phyloP scores from a whole-genome alignment of 1,140 invertebrate genomes.

The Pteromalus puparum region DNA sequence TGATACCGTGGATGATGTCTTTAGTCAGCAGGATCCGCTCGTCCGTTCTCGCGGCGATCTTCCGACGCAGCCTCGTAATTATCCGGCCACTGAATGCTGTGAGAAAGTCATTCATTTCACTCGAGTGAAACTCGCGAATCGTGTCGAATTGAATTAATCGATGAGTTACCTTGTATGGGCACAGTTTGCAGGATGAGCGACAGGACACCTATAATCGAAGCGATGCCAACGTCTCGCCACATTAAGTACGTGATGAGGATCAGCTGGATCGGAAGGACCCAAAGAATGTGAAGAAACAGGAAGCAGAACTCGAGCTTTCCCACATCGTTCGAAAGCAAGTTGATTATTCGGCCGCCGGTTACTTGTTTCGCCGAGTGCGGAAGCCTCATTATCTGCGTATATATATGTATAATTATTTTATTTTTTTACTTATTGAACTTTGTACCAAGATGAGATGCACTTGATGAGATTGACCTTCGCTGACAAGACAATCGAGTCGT shows the following conservation, averaged over 20 bases:
- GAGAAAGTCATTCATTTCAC: neutral
- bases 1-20: conserved; percentile 79
- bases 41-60: conserved; percentile 76
- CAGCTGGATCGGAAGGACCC: conserved; percentile 89
- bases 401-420: neutral
- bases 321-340: conserved; percentile 93
- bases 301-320: conserved; percentile 82
- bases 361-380: conserved; percentile 73
- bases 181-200: conserved; percentile 80
- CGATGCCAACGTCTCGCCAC: conserved; percentile 77
- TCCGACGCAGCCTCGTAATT: conserved; percentile 65
- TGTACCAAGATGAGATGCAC: neutral
- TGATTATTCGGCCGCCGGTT: conserved; percentile 89
- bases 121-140: neutral
- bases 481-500: neutral
- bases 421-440: too few relatives aligned
- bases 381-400: conserved; percentile 42
- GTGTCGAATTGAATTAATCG: neutral
- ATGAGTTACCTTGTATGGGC: conserved; percentile 77
- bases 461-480: neutral
- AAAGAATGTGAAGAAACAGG: conserved; percentile 85
- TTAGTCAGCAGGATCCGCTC: conserved; percentile 79
- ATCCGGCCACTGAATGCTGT: conserved; percentile 20
- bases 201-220: conserved; percentile 78
- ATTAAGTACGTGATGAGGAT: conserved; percentile 82